These are phyloP conservation scores for Oscarella lobularis DNA, from an alignment of 37 sponge, comb jelly and placozoan genomes.

Conservation along the genomic window DNA sequence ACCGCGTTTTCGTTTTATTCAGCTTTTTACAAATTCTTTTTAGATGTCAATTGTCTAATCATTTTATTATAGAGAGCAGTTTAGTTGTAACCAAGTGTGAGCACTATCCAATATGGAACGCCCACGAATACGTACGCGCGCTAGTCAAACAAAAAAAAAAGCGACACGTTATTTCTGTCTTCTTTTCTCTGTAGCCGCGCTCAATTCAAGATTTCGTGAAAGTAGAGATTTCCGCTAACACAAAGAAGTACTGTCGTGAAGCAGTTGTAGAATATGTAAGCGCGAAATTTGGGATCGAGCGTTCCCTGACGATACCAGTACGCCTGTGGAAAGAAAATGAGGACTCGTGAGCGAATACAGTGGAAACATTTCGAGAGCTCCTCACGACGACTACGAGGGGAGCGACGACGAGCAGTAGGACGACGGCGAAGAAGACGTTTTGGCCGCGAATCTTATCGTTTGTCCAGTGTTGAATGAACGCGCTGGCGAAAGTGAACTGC, in stretches of 20 bases:
- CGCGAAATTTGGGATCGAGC: background rate
- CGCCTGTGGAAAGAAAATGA: background rate
- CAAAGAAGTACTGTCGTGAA: slow-evolving; percentile 7
- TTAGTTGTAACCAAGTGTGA: too few relatives aligned
- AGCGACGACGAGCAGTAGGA: background rate
- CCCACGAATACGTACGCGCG: too few relatives aligned
- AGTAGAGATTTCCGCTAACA: background rate
- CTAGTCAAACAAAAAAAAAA: too few relatives aligned
- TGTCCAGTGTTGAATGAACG: background rate
- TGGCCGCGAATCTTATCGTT: background rate
- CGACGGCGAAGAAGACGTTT: background rate
- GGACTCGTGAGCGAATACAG: background rate
- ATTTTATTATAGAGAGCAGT: too few relatives aligned
- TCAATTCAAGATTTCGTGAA: slow-evolving; percentile 3
- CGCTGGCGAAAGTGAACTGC: background rate
- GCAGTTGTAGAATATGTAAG: slow-evolving; percentile 3
- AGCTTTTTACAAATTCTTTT: too few relatives aligned
- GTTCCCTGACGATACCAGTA: slow-evolving; percentile 5
- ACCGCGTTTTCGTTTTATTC: too few relatives aligned
- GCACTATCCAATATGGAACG: too few relatives aligned
- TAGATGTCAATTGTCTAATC: too few relatives aligned
- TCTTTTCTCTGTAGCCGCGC: too few relatives aligned
- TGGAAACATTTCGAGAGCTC: background rate
- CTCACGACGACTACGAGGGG: slow-evolving; percentile 14
- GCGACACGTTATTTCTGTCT: too few relatives aligned